A percentile compares a stretch with the other conserved stretches of the same genome.
These are phyloP conservation scores for Homalodisca vitripennis DNA, from an alignment of 1,140 invertebrate genomes.

Conservation along the genomic window DNA sequence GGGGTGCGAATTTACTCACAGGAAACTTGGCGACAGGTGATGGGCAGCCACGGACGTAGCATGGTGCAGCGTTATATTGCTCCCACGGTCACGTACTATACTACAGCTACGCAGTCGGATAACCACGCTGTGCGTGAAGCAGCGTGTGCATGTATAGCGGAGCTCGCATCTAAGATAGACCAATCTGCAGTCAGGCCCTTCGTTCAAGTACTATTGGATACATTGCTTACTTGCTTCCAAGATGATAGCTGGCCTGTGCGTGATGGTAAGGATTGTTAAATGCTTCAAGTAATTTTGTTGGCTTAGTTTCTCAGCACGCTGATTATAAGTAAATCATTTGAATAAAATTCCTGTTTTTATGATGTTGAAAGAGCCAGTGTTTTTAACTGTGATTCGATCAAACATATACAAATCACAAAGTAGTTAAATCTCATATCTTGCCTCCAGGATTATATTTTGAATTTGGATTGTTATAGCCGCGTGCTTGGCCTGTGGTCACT, in stretches of 20 bases:
- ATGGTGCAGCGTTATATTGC: constrained; percentile 55
- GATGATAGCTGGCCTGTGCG: constrained; percentile 61
- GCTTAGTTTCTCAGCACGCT: too few relatives aligned
- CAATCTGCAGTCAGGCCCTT: constrained; percentile 48
- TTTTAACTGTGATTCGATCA: too few relatives aligned
- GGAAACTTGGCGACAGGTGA: constrained; percentile 56
- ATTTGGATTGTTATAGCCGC: constrained; percentile 56
- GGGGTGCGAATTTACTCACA: constrained; percentile 58
- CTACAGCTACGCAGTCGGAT: constrained; percentile 52
- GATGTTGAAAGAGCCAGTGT: too few relatives aligned
- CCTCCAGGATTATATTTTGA: too few relatives aligned
- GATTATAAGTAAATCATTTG: too few relatives aligned
- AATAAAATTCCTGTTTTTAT: too few relatives aligned
- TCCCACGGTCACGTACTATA: constrained; percentile 53
- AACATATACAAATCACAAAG: too few relatives aligned
- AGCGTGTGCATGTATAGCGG: constrained; percentile 59
- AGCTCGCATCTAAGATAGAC: constrained; percentile 55
- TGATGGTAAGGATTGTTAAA: constrained; percentile 54
- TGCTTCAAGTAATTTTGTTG: too few relatives aligned
- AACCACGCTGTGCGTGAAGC: constrained; percentile 61
- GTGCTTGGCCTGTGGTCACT: constrained; percentile 59
- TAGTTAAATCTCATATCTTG: too few relatives aligned
- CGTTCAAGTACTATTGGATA: constrained; percentile 49
- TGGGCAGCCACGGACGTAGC: constrained; percentile 50
- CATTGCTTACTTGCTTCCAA: constrained; percentile 54